Percentiles rank a stretch among this genome's conserved stretches.
These are phyloP conservation scores for Drosophila serrata DNA, from an alignment of 1,140 invertebrate species.

Conservation along the genomic window DNA sequence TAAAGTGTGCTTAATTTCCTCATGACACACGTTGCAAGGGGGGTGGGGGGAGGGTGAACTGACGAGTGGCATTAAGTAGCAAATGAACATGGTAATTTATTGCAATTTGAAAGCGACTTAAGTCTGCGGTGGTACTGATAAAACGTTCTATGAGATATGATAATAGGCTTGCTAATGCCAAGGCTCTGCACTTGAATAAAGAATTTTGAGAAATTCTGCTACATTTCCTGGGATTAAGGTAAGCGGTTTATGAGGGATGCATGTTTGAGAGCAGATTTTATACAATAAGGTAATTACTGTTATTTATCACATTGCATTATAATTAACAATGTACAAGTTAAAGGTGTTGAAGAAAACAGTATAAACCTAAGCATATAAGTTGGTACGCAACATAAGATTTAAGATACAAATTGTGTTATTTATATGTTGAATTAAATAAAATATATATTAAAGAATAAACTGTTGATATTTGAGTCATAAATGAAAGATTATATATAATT, in stretches of 20 bases:
- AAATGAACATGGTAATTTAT: slow-evolving; percentile 42
- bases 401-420: no score
- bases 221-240: slow-evolving; percentile 7
- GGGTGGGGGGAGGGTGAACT: slow-evolving; percentile 14
- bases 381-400: no score
- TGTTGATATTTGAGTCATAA: no score
- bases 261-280: not conserved
- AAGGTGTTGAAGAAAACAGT: not conserved
- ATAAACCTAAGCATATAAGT: no score
- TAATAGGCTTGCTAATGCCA: slow-evolving; percentile 9
- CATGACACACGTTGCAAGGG: slow-evolving; percentile 52
- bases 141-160: slow-evolving; percentile 4
- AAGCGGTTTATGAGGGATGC: slow-evolving; percentile 1
- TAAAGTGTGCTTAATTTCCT: slow-evolving; percentile 55
- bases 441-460: no score
- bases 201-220: not conserved
- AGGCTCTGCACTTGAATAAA: not conserved
- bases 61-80: slow-evolving; percentile 68
- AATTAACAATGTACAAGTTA: not conserved
- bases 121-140: slow-evolving; percentile 7
- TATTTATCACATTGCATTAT: not conserved
- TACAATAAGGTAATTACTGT: not conserved
- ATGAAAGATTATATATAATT: no score
- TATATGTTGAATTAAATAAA: no score
- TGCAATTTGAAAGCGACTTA: slow-evolving; percentile 38